A percentile compares a stretch with the other conserved stretches of the same genome.
Evolutionary conservation across 2,888 invertebrate species (phyloP).

Genomic region (Rhopalosiphum nymphaeae): DNA sequence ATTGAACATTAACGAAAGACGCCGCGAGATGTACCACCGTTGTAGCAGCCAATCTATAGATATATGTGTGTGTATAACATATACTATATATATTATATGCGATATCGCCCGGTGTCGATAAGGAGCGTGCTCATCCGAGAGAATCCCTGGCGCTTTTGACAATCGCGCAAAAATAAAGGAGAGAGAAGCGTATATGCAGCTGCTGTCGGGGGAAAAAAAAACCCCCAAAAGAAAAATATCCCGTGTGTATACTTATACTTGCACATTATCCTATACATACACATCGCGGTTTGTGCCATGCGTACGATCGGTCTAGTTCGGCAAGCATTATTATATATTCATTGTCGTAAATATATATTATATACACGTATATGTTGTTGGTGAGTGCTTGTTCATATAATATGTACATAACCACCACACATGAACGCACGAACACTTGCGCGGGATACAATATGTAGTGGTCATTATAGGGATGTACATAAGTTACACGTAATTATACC

Average conservation of each 20-base stretch:
- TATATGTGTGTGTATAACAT: not conserved
- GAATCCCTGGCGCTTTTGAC: slow-evolving; percentile 53
- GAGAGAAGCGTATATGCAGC: not conserved
- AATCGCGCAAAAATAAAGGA: slow-evolving; percentile 28
- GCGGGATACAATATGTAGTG: no score
- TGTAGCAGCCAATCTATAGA: not conserved
- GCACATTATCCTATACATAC: not conserved
- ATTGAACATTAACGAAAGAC: slow-evolving; percentile 55
- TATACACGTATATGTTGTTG: no score
- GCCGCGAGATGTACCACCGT: not conserved
- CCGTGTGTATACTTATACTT: not conserved
- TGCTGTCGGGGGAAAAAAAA: not conserved
- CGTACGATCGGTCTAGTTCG: slow-evolving; percentile 5
- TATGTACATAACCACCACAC: not conserved
- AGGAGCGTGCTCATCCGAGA: slow-evolving; percentile 57
- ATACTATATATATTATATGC: not conserved
- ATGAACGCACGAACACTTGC: no score
- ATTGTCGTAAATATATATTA: not conserved
- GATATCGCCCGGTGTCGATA: slow-evolving; percentile 32
- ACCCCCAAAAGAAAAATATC: not conserved
- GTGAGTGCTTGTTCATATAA: not conserved
- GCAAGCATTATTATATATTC: not conserved
- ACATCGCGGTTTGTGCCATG: not conserved
- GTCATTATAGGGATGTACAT: no score
- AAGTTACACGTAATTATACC: no score